Evolutionary conservation across 1,140 invertebrate genomes (phyloP).

Genomic region (Lordiphosa stackelbergi): DNA sequence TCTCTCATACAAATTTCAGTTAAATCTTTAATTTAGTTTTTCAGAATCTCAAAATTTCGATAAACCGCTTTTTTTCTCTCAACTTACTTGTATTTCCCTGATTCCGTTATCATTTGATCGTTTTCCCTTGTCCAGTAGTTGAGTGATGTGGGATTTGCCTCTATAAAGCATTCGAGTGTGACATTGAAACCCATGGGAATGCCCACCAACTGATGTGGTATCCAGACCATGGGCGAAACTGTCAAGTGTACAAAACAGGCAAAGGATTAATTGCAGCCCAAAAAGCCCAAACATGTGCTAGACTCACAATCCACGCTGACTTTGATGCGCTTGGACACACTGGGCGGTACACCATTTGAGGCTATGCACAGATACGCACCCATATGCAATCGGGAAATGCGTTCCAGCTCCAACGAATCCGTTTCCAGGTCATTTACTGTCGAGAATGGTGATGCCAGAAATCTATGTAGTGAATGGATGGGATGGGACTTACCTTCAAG

Average conservation of each 20-base stretch:
- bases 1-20: too few relatives aligned
- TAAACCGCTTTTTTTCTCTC: background rate
- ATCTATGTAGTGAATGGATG: background rate
- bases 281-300: background rate
- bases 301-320: constrained; percentile 96
- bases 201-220: constrained; percentile 92
- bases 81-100: constrained; percentile 84
- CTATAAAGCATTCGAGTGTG: constrained; percentile 91
- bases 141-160: constrained; percentile 92
- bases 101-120: constrained; percentile 92
- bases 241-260: constrained; percentile 22
- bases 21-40: too few relatives aligned
- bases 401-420: constrained; percentile 88
- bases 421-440: constrained; percentile 89
- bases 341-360: constrained; percentile 86
- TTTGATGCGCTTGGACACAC: constrained; percentile 93
- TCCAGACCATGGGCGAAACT: constrained; percentile 91
- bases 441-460: background rate
- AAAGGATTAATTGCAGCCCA: background rate
- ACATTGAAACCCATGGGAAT: constrained; percentile 88
- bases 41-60: background rate
- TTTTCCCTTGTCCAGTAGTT: constrained; percentile 95
- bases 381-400: constrained; percentile 93
- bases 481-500: constrained; percentile 81
- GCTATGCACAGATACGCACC: constrained; percentile 94